These are phyloP conservation scores for Cynopterus sphinx DNA, from an alignment of 2,797 vertebrate genomes.

Conservation along the genomic window DNA sequence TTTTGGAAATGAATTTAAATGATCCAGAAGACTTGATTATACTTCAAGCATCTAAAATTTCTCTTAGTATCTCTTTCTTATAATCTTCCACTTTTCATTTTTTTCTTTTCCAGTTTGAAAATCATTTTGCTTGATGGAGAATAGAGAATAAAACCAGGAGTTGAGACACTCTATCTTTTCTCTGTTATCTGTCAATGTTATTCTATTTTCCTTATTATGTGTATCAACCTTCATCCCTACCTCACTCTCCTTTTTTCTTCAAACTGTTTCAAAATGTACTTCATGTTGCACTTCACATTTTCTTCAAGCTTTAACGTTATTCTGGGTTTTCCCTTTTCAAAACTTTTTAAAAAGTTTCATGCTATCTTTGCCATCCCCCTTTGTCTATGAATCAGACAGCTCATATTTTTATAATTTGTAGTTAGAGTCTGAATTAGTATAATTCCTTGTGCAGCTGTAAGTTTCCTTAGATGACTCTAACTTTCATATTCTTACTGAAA, in stretches of 20 bases:
- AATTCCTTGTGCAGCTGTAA: background rate
- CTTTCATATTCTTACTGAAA: background rate
- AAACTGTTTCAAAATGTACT: background rate
- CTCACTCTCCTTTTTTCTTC: background rate
- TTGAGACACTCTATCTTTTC: background rate
- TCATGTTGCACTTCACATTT: background rate
- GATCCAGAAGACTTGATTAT: background rate
- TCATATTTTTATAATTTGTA: background rate
- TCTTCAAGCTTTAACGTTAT: background rate
- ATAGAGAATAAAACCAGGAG: background rate
- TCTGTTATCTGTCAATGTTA: background rate
- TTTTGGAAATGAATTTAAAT: constrained; percentile 19
- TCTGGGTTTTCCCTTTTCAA: constrained; percentile 5
- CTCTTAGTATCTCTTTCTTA: background rate
- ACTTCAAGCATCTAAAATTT: background rate
- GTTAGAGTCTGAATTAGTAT: background rate
- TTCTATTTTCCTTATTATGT: background rate
- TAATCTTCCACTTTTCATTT: background rate
- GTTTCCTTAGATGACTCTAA: background rate
- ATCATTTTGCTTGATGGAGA: background rate
- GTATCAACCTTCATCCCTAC: background rate
- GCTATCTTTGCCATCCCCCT: background rate
- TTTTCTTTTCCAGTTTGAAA: background rate
- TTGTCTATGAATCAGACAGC: background rate
- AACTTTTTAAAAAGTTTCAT: background rate